Conservation (phyloP, 2,797 vertebrate genomes). For the Gallinago stenura region DNA sequence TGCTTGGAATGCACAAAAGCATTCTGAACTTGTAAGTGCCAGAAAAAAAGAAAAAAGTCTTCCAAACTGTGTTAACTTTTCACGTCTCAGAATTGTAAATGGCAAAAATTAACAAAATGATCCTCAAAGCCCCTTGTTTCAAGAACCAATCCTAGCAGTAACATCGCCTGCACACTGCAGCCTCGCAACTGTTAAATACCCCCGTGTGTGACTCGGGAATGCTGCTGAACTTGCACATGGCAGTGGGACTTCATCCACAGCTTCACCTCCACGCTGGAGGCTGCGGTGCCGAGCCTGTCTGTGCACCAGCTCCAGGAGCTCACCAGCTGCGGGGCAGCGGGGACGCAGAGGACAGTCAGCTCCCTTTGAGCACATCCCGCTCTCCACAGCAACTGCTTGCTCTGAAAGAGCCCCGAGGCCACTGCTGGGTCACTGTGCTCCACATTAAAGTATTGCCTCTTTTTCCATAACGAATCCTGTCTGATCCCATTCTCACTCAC, state of each 20-base stretch:
- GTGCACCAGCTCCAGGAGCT: too few relatives aligned
- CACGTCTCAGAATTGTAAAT: slow-evolving; percentile 67
- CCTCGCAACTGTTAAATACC: background rate
- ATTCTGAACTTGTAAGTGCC: slow-evolving; percentile 80
- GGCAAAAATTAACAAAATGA: slow-evolving; percentile 59
- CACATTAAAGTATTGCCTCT: fast-evolving
- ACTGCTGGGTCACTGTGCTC: fast-evolving
- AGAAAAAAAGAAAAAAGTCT: slow-evolving; percentile 66
- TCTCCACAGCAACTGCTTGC: too few relatives aligned
- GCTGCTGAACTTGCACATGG: fast-evolving
- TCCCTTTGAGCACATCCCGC: fast-evolving
- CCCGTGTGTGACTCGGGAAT: fast-evolving
- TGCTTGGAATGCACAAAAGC: slow-evolving; percentile 83
- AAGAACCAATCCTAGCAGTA: background rate
- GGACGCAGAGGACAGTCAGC: too few relatives aligned
- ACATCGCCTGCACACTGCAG: background rate
- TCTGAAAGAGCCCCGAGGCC: too few relatives aligned
- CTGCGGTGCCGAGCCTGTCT: fast-evolving
- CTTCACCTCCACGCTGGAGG: fast-evolving
- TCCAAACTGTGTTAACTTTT: slow-evolving; percentile 79
- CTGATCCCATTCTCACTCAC: background rate
- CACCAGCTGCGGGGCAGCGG: fast-evolving
- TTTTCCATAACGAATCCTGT: fast-evolving
- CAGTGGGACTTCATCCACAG: fast-evolving
- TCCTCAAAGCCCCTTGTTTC: background rate